phyloP scores from a whole-genome alignment of 2,888 invertebrate genomes.

The Caenorhabditis sp. region DNA sequence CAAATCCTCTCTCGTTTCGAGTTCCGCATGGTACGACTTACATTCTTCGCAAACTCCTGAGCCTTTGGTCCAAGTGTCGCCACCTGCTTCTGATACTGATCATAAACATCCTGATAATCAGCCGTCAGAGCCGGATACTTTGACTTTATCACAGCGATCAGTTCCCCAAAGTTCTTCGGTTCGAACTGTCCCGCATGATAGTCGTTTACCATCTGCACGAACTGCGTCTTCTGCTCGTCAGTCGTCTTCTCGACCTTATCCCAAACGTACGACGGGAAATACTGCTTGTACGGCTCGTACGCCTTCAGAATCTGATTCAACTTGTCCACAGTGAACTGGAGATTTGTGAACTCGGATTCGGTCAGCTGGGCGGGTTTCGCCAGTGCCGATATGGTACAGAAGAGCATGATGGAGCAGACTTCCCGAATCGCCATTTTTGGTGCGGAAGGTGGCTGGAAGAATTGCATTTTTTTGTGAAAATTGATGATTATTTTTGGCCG shows the following conservation, averaged over 20 bases:
- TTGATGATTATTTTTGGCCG: no score
- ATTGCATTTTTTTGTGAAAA: background rate
- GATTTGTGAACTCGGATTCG: slow-evolving; percentile 48
- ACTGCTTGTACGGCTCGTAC: slow-evolving; percentile 50
- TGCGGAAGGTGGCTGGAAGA: background rate
- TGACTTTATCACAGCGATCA: slow-evolving; percentile 38
- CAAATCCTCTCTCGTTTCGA: no score
- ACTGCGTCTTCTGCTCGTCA: slow-evolving; percentile 42
- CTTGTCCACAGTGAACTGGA: slow-evolving; percentile 44
- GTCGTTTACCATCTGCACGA: slow-evolving; percentile 55
- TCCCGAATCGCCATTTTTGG: slow-evolving; percentile 4
- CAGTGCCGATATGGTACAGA: background rate
- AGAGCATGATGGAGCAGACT: background rate
- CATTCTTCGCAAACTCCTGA: slow-evolving; percentile 42
- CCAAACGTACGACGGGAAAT: slow-evolving; percentile 43
- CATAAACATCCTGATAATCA: slow-evolving; percentile 29
- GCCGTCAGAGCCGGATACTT: slow-evolving; percentile 41
- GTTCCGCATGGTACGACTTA: slow-evolving; percentile 4
- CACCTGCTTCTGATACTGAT: slow-evolving; percentile 51
- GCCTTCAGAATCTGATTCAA: slow-evolving; percentile 55
- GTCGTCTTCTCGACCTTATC: slow-evolving; percentile 39
- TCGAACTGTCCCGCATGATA: slow-evolving; percentile 54
- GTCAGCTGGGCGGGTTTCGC: slow-evolving; percentile 10
- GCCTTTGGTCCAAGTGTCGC: slow-evolving; percentile 53
- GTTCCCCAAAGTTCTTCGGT: slow-evolving; percentile 44